phyloP scores from a whole-genome alignment of 2,797 vertebrate genomes.

The Atherinosoma microstoma region DNA sequence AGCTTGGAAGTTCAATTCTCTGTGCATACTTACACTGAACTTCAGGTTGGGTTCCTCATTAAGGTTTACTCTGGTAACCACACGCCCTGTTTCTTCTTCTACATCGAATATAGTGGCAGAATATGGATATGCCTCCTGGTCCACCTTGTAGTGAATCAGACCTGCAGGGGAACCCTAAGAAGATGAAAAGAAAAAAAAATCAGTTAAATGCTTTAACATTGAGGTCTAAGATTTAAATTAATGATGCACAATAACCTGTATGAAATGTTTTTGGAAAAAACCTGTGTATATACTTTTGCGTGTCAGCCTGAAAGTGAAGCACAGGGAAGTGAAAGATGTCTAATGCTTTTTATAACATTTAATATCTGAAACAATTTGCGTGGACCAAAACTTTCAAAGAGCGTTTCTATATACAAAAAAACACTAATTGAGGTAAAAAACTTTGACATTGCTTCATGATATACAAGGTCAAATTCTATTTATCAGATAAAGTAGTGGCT shows the following conservation, averaged over 20 bases:
- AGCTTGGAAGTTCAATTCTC: not conserved
- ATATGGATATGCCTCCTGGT: constrained; percentile 88
- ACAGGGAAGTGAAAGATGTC: constrained; percentile 9
- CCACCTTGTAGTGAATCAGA: constrained; percentile 89
- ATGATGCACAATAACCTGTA: constrained; percentile 6
- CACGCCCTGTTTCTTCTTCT: constrained; percentile 87
- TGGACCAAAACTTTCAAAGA: not conserved
- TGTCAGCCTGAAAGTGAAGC: constrained; percentile 26
- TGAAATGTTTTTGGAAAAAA: constrained; percentile 12
- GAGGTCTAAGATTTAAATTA: constrained; percentile 6
- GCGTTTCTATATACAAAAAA: constrained; percentile 20
- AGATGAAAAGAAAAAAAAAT: no score
- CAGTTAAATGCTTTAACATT: not conserved
- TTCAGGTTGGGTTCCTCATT: constrained; percentile 95
- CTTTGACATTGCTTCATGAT: not conserved
- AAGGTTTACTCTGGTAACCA: constrained; percentile 94
- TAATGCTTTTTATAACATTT: constrained; percentile 25
- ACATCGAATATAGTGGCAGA: constrained; percentile 95
- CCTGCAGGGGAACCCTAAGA: constrained; percentile 90
- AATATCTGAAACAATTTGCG: constrained; percentile 31
- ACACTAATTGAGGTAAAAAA: constrained; percentile 1
- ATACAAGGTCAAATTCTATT: constrained; percentile 6
- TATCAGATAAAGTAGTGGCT: constrained; percentile 21
- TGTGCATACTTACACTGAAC: constrained; percentile 87
- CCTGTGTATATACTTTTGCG: not conserved